Evolutionary conservation across 2,888 invertebrate genomes (phyloP).

Genomic region (Parasteatoda lunata): DNA sequence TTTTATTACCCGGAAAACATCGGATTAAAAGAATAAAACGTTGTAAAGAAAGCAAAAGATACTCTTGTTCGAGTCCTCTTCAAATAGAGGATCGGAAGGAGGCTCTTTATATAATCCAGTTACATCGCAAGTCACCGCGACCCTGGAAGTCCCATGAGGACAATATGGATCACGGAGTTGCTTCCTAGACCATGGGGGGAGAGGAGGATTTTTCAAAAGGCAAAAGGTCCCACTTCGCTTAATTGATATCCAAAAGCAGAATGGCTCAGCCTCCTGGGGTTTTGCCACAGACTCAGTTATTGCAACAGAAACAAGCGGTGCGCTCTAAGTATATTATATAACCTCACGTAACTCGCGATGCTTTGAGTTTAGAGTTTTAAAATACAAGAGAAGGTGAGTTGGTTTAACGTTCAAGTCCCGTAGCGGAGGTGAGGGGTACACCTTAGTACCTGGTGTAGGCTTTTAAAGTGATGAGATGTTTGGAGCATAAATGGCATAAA

Average conservation of each 20-base stretch:
- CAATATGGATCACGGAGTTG: slow-evolving; percentile 52
- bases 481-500: slow-evolving; percentile 13
- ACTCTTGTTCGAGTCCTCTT: slow-evolving; percentile 4
- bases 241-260: slow-evolving; percentile 66
- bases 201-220: slow-evolving; percentile 18
- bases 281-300: slow-evolving; percentile 18
- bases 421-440: slow-evolving; percentile 4
- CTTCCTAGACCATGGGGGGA: slow-evolving; percentile 24
- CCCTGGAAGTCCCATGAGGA: slow-evolving; percentile 38
- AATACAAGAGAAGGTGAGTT: slow-evolving; percentile 40
- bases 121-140: slow-evolving; percentile 55
- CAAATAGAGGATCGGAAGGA: neutral
- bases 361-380: slow-evolving; percentile 67
- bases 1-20: slow-evolving; percentile 36
- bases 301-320: slow-evolving; percentile 53
- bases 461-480: slow-evolving; percentile 23
- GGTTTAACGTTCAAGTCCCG: slow-evolving; percentile 55
- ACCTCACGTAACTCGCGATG: slow-evolving; percentile 66
- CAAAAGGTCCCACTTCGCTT: slow-evolving; percentile 65
- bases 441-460: slow-evolving; percentile 27
- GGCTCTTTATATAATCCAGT: slow-evolving; percentile 61
- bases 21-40: slow-evolving; percentile 28
- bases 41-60: slow-evolving; percentile 20
- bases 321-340: slow-evolving; percentile 61
- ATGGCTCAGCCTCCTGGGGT: slow-evolving; percentile 9